Base-by-base conservation (phyloP, 2,888 invertebrate species). In the Villa cingulata region DNA sequence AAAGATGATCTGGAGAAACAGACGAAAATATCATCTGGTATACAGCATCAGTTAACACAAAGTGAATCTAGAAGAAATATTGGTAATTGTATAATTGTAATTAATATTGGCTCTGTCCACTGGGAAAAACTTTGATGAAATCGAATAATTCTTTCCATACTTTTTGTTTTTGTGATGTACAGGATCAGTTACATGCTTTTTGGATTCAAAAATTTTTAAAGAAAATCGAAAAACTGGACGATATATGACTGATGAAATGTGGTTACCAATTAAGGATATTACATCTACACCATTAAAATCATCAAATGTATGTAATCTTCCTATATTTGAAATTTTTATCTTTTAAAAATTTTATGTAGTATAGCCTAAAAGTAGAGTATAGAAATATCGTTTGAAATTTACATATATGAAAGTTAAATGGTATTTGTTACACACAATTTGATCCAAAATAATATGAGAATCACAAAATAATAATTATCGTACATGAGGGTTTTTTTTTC, bases 161-260 rank as follows among this genome's bases (percentile, higher is more conserved):
- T n/a, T n/a, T n/a, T n/a, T n/a, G n/a, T n/a, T n/a, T n/a, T n/a
- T n/a, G n/a, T n/a, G n/a, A n/a, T n/a, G n/a, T n/a, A 18, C 29
- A 67, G 68, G 68, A 17, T 64, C 70, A n/a, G 68, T 68, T 4
- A 68, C 70, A n/a, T 69, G 66, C 49, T 70, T 66, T 50, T 58
- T 68, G 46, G 67, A 68, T 51, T 62, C 67, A 36, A 70, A 70
- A 55, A 53, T 65, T 15, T 68, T 68, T 44, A 63, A 62, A 45
- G 64, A 63, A 37, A 65, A 64, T 51, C 17, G 59, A 4, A 57
- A 60, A 39, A 61, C 54, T 38, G 43, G 46, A 36, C 54, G 58
- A 15, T 68, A 59, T 53, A 46, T 59, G 34, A 66, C 65, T 4
- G 67, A 67, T 41, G 68, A 68, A 53, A 55, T 69, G 10, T 68